Evolutionary conservation across 2,888 invertebrate genomes (phyloP).

Genomic region (Mantis religiosa): DNA sequence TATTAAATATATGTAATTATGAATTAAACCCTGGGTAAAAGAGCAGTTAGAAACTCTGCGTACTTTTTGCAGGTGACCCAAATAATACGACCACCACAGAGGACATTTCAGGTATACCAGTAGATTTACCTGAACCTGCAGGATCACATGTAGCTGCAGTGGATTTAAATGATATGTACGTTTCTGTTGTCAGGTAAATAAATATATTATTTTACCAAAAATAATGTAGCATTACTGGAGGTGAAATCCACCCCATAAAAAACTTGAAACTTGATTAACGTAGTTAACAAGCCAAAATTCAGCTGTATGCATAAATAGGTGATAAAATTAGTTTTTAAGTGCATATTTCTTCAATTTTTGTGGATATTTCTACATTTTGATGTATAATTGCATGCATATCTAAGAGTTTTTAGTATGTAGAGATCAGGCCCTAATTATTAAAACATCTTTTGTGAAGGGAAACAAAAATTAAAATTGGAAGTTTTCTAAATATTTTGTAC

Average conservation of each 20-base stretch:
- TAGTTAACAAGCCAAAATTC: neutral
- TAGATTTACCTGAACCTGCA: conserved; percentile 35
- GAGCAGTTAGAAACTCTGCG: neutral
- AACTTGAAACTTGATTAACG: neutral
- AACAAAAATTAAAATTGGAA: no score
- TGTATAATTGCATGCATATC: no score
- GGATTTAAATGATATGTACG: conserved; percentile 63
- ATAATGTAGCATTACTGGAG: neutral
- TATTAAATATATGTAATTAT: neutral
- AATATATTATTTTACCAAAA: conserved; percentile 37
- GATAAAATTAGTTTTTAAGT: neutral
- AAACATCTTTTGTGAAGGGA: no score
- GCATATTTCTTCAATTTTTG: no score
- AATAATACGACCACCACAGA: neutral
- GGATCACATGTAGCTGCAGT: conserved; percentile 60
- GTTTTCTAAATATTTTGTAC: no score
- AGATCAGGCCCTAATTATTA: no score
- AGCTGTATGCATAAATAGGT: neutral
- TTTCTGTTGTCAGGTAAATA: conserved; percentile 65
- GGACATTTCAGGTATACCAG: conserved; percentile 6
- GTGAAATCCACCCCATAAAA: neutral
- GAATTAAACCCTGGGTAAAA: neutral
- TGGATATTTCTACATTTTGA: no score
- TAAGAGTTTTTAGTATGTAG: no score
- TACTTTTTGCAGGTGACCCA: conserved; percentile 34